Evolutionary conservation across 2,888 invertebrate species (phyloP).

Genomic region (Pseudoips prasinana): DNA sequence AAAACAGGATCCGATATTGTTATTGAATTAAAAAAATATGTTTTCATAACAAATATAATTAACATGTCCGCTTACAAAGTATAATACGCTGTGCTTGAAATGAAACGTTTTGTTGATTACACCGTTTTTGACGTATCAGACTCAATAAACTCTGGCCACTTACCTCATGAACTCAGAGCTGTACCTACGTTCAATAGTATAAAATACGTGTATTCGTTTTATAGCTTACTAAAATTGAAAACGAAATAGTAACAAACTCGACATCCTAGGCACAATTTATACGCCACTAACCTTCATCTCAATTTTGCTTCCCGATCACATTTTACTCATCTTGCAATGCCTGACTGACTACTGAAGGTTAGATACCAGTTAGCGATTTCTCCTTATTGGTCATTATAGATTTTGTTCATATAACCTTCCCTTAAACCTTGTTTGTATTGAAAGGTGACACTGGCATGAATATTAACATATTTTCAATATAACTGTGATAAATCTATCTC

Average conservation of each 20-base stretch:
- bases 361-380: conserved; percentile 25
- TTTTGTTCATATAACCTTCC: conserved; percentile 33
- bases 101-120: too few relatives aligned
- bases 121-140: too few relatives aligned
- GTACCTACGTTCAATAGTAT: too few relatives aligned
- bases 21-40: conserved; percentile 28
- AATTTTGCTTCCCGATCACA: conserved; percentile 17
- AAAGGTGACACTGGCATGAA: conserved; percentile 26
- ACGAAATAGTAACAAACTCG: too few relatives aligned
- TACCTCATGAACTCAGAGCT: too few relatives aligned
- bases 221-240: too few relatives aligned
- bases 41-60: conserved; percentile 22
- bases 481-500: conserved; percentile 1
- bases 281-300: conserved; percentile 19
- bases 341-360: conserved; percentile 33
- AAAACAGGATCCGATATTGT: conserved; percentile 64
- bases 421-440: conserved; percentile 33
- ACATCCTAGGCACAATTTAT: conserved; percentile 11
- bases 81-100: too few relatives aligned
- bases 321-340: conserved; percentile 28
- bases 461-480: conserved; percentile 28
- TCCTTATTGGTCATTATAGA: conserved; percentile 22
- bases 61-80: too few relatives aligned
- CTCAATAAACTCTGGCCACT: too few relatives aligned
- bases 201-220: too few relatives aligned